Base-by-base conservation (phyloP, 2,113 vertebrate genomes). In the Hippocampus guttulatus region DNA sequence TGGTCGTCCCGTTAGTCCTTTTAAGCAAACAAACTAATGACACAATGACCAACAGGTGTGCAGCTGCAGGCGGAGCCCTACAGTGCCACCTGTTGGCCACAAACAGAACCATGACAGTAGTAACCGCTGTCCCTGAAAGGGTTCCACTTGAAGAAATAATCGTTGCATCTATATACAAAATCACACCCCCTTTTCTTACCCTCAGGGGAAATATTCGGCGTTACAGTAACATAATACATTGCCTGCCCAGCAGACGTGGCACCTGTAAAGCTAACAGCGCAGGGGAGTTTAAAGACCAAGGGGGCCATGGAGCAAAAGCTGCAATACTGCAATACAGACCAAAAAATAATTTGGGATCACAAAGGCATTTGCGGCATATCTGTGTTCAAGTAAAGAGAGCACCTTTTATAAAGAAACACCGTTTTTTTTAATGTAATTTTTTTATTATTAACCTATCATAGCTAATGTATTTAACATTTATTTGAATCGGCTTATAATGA, bases 401-500 rank as follows among this genome's bases (percentile, higher is more conserved):
- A 45, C 30, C 30, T 33, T 33, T 33, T 54, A 23, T 2, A 54
- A 23, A 54, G 21, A n/a, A 54, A n/a, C 2, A 10, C 4, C 30
- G 30, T 30, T 33, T 33, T 5, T 5, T 33, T 33, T 33, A 33
- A 33, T 33, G 3, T 5, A 33, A 3, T 33, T 33, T 4, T 51
- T 40, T 43, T 69, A n/a, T 85, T 73, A 71, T 49, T 5, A 5
- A 54, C 74, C 68, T 81, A 77, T 82, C 77, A 81, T 67, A 45
- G 30, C 78, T 83, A 82, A 84, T 83, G 84, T 86, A 81, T 85
- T 57, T 64, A 78, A 27, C 30, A 30, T 60, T 15, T 6, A 14
- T 60, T 30, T 27, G 10, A 58, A 89, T 88, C 43, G 80, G 86
- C 80, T 74, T 81, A 68, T 73, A 67, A 86, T 63, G 71, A 83